Evolutionary conservation across 1,140 invertebrate genomes (phyloP).

Genomic region (Drepana arcuata): DNA sequence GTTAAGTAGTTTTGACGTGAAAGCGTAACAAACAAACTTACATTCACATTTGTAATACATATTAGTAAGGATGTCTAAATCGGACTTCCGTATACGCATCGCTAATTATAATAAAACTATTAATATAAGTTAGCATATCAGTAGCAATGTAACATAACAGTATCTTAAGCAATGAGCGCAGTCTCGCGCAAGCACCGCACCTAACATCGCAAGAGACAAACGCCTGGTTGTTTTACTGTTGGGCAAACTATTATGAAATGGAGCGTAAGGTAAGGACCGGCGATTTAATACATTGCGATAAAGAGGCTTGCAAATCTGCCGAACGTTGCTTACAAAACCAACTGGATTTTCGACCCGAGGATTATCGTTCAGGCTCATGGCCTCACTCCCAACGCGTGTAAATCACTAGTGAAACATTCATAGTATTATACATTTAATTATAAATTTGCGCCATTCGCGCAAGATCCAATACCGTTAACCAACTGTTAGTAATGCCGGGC

Average conservation of each 20-base stretch:
- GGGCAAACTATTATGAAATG: slow-evolving; percentile 63
- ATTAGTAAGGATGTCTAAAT: too few species aligned
- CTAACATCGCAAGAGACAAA: slow-evolving; percentile 27
- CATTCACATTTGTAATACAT: too few species aligned
- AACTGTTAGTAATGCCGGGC: slow-evolving; percentile 42
- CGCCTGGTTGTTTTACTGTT: slow-evolving; percentile 41
- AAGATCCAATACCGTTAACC: slow-evolving; percentile 45
- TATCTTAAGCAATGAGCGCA: too few species aligned
- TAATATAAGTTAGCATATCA: too few species aligned
- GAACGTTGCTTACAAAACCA: slow-evolving; percentile 41
- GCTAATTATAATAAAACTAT: too few species aligned
- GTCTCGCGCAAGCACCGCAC: too few species aligned
- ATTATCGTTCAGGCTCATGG: slow-evolving; percentile 36
- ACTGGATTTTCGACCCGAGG: slow-evolving; percentile 35
- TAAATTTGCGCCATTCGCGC: slow-evolving; percentile 36
- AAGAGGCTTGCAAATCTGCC: slow-evolving; percentile 45
- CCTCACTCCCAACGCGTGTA: slow-evolving; percentile 24
- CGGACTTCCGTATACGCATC: too few species aligned
- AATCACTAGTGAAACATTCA: slow-evolving; percentile 36
- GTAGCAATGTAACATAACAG: too few species aligned
- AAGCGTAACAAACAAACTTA: too few species aligned
- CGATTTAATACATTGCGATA: slow-evolving; percentile 33
- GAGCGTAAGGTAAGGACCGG: slow-evolving; percentile 33
- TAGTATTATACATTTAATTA: slow-evolving; percentile 37
- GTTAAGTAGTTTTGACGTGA: too few species aligned